A percentile compares a stretch with the other conserved stretches of the same genome.
These are phyloP conservation scores for Aproaerema taeniolella DNA, from an alignment of 2,888 invertebrate species.

Conservation along the genomic window DNA sequence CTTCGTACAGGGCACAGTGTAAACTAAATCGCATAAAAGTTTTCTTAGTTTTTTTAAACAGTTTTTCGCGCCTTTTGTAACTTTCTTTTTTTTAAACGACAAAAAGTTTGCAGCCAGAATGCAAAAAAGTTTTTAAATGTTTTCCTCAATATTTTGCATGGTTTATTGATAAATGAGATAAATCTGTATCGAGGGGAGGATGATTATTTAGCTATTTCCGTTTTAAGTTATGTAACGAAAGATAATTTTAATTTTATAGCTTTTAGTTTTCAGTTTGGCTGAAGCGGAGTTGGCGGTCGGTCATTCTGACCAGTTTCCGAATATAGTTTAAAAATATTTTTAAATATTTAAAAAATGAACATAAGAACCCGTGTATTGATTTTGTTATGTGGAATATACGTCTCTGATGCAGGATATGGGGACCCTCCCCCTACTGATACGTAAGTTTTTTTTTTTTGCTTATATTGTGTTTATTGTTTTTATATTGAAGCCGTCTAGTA, in stretches of 20 bases:
- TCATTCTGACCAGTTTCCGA: neutral
- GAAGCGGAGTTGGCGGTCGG: conserved; percentile 33
- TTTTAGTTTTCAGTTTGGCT: conserved; percentile 45
- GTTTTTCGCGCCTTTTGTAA: no score
- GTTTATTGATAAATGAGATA: no score
- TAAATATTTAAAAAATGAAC: conserved; percentile 28
- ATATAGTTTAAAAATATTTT: neutral
- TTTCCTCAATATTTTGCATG: no score
- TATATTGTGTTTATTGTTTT: neutral
- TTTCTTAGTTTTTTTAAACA: no score
- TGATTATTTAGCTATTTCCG: conserved; percentile 35
- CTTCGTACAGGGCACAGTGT: no score
- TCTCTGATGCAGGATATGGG: conserved; percentile 49
- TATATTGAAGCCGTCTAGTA: no score
- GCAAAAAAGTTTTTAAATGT: no score
- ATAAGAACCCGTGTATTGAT: conserved; percentile 39
- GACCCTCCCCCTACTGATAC: conserved; percentile 28
- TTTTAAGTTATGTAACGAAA: no score
- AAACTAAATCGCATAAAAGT: no score
- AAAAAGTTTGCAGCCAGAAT: no score
- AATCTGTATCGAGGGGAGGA: no score
- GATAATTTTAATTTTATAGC: conserved; percentile 29
- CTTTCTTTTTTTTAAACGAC: no score
- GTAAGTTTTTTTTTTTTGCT: conserved; percentile 30
- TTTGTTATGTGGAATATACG: conserved; percentile 39